phyloP scores from a whole-genome alignment of 2,113 vertebrate species.

The Entelurus aequoreus region DNA sequence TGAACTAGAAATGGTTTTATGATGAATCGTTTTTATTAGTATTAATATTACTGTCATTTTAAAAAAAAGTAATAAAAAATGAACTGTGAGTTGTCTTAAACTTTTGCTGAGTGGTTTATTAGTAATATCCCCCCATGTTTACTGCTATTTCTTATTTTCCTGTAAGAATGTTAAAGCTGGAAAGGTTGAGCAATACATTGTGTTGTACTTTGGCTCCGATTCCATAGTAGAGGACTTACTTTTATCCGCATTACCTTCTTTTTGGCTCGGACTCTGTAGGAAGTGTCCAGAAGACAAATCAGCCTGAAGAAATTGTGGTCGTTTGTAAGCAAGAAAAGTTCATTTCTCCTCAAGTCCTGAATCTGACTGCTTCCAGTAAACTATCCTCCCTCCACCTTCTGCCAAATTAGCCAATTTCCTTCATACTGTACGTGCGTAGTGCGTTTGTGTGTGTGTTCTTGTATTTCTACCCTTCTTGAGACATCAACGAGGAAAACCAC shows the following conservation, averaged over 20 bases:
- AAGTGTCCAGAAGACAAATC: constrained; percentile 13
- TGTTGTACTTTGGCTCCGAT: constrained; percentile 21
- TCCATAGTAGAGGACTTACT: constrained; percentile 5
- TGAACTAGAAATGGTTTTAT: too few species aligned
- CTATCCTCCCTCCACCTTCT: background rate
- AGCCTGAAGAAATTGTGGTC: background rate
- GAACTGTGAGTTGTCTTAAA: background rate
- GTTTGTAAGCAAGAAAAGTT: background rate
- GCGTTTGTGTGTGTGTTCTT: too few species aligned
- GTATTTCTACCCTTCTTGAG: too few species aligned
- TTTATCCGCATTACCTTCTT: background rate
- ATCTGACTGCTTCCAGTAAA: background rate
- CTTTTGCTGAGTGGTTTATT: background rate
- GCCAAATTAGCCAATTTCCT: constrained; percentile 8
- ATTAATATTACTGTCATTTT: too few species aligned
- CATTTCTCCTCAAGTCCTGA: background rate
- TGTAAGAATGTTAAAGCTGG: constrained; percentile 1
- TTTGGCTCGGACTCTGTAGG: background rate
- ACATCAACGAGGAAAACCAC: too few species aligned
- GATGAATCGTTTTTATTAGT: background rate
- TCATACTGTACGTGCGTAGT: too few species aligned
- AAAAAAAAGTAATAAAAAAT: too few species aligned
- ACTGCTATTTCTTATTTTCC: background rate
- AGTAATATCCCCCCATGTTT: constrained; percentile 4
- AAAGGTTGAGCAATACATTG: constrained; percentile 9